Base-by-base conservation (phyloP, 2,113 vertebrate species). In the Leptocoma aspasia region DNA sequence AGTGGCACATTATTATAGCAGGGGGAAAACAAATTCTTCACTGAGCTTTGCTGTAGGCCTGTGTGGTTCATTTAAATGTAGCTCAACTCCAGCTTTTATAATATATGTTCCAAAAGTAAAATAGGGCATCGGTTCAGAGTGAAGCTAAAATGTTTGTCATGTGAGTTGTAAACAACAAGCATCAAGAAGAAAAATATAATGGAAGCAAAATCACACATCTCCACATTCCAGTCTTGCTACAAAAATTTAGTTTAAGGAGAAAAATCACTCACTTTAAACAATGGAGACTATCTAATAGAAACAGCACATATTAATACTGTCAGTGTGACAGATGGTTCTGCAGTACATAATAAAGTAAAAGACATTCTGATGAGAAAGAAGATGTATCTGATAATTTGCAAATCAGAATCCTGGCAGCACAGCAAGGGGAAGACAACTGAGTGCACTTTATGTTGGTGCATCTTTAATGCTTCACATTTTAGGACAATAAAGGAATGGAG, bases 291-390 rank as follows among this genome's bases (percentile, higher is more conserved):
- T 90, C 73, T 94, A 94, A 95, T 80, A 97, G 82, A 84, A 97
- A 94, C 63, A 96, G 81, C 59, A 77, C 93, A 61, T 85, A 97
- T 96, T 97, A 97, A 91, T 88, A 72, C 57, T 96, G 96, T 96
- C 97, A 97, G 18, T 26, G 39, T 97, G 97, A 97, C 97, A 97
- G 94, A 97, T 96, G 84, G 79, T 76, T 86, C 75, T 92, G 72
- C 92, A 90, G 82, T 79, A 89, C 82, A 68, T 94, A 97, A 96
- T 94, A 95, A 96, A 97, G 80, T 89, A 85, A 94, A 97, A 97
- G 52, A 66, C 92, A 91, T 94, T 96, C 86, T 93, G 93, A 97
- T 0, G 35, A 96, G 87, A 87, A 92, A 94, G 78, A 89, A 81
- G 76, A 94, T 92, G 44, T 65, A 94, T 96, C 93, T 95, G 92